Evolutionary conservation across 2,797 vertebrate genomes (phyloP).

Genomic region (Platyrinchus mystaceus): DNA sequence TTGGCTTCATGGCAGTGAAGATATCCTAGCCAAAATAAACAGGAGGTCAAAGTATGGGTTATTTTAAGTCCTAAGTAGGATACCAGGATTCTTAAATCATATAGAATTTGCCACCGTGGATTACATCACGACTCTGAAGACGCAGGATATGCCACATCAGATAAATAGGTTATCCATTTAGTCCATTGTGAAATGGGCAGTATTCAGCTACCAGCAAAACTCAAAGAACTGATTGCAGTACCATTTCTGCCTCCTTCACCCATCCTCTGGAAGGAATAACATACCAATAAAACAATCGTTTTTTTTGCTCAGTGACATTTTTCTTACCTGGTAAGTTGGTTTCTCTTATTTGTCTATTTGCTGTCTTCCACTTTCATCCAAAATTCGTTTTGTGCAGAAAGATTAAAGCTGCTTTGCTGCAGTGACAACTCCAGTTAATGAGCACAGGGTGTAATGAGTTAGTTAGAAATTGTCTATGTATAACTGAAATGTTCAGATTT

Average conservation of each 20-base stretch:
- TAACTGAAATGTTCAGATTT: background rate
- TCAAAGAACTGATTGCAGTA: background rate
- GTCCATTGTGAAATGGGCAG: background rate
- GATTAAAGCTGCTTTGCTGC: background rate
- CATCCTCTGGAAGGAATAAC: background rate
- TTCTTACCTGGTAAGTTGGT: background rate
- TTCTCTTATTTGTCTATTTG: background rate
- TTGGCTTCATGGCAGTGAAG: background rate
- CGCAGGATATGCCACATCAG: background rate
- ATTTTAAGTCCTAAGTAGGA: constrained; percentile 34
- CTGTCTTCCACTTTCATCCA: background rate
- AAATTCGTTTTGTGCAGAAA: background rate
- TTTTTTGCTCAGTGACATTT: background rate
- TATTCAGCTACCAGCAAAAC: background rate
- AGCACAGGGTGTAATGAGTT: background rate
- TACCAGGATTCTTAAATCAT: constrained; percentile 35
- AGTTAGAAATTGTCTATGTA: background rate
- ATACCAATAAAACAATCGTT: background rate
- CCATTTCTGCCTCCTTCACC: background rate
- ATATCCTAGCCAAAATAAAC: constrained; percentile 26
- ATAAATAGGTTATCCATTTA: background rate
- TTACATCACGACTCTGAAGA: background rate
- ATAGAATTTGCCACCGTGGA: constrained; percentile 17
- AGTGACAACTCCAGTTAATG: background rate
- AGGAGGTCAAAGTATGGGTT: constrained; percentile 3